Percentiles rank a stretch among this genome's conserved stretches.
Conservation (phyloP, 2,888 invertebrate species). For the Toxonevra muliebris region DNA sequence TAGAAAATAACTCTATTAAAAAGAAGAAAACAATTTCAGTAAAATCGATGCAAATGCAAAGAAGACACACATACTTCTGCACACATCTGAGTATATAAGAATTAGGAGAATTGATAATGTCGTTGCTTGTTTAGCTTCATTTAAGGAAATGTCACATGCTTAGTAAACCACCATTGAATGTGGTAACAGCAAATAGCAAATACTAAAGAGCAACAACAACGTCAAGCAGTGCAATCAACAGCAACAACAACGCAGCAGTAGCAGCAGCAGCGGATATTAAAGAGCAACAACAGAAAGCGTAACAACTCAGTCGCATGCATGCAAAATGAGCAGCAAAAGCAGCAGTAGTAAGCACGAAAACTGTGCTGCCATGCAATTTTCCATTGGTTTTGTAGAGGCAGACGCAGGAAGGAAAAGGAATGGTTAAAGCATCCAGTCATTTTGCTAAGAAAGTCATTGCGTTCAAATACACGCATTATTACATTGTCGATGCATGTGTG, state of each 20-base stretch:
- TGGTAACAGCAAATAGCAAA: no score
- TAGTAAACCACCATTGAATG: constrained; percentile 3
- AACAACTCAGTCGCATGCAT: constrained; percentile 6
- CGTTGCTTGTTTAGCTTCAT: constrained; percentile 26
- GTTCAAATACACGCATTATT: not conserved
- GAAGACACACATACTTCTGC: not conserved
- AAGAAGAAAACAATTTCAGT: constrained; percentile 28
- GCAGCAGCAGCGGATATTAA: not conserved
- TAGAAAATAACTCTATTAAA: not conserved
- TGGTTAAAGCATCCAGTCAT: not conserved
- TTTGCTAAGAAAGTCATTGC: constrained; percentile 1
- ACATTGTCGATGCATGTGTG: not conserved
- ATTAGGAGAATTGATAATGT: constrained; percentile 13
- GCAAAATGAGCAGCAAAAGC: constrained; percentile 3
- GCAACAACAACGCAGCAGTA: not conserved
- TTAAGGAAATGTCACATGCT: constrained; percentile 29
- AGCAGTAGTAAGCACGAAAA: no score
- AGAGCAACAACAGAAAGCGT: not conserved
- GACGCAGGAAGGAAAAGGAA: no score
- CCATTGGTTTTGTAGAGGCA: no score
- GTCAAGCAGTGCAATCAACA: not conserved
- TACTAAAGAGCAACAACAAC: not conserved
- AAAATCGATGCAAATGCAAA: not conserved
- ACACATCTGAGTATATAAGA: not conserved
- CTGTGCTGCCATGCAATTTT: no score